Evolutionary conservation across 2,888 invertebrate genomes (phyloP), one percentile per base, ranked within the genome.

Genomic region (Augiades crinisus): DNA sequence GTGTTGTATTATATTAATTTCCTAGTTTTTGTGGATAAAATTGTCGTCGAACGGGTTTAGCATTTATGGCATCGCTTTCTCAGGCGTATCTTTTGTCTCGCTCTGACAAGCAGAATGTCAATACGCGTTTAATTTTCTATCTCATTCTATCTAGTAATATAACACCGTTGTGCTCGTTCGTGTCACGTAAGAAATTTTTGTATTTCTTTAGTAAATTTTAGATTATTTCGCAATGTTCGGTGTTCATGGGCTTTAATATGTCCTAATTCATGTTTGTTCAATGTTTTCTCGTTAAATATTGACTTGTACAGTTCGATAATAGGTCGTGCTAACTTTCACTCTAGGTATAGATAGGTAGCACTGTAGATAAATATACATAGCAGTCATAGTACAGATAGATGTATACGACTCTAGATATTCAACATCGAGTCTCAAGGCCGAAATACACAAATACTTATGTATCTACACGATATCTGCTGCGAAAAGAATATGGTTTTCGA

Each of bases 81-180:
- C 81, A 80, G 79, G 78, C 78, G 68, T 72, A 81, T 81, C 62
- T 76, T 78, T 73, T 76, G 66, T 89, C 88, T 82, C 83, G 60
- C 69, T 89, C 78, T 72, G 65, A 65, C 78, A 71, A 73, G 72
- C 69, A 67, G 79, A 70, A 78, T 70, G 72, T 74, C 75, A 78
- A 72, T 75, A 75, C 75, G 75, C 77, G 73, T 81, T 80, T 73
- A 66, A 75, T 80, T 71, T 76, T 77, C 79, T 68, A 64, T 88
- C 89, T 83, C 85, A 64, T 73, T 89, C 87, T 72, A 77, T 81
- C 82, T 78, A 86, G 89, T 88, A 89, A 89, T 89, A 85, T 88
- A 88, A 89, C 89, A 89, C 89, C 89, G 89, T 88, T 87, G 85
- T 81, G 86, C 89, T 88, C 85, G 86, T 83, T 87, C 87, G 86